Conservation (phyloP, 1,140 invertebrate species). For the Scaptomyza pallida region DNA sequence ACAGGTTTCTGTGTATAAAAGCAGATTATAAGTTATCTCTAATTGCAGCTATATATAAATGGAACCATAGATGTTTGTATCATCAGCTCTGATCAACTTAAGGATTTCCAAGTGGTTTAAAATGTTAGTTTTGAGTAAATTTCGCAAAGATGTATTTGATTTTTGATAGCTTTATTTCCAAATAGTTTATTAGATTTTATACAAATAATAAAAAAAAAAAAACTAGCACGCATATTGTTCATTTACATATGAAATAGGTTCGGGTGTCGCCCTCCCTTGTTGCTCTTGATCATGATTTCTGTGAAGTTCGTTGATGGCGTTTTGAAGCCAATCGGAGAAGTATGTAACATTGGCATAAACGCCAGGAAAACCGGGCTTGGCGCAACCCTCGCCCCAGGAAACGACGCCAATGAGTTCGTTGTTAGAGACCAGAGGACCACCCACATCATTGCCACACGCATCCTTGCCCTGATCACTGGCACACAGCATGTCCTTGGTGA, state of each 20-base stretch:
- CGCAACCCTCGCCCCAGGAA: constrained; percentile 85
- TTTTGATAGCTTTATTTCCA: not conserved
- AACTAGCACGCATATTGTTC: not conserved
- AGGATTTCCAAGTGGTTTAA: too few species aligned
- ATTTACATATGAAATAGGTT: not conserved
- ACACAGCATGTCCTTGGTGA: constrained; percentile 43
- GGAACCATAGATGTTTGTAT: too few species aligned
- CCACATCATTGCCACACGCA: constrained; percentile 28
- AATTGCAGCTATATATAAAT: too few species aligned
- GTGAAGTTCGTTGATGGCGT: not conserved
- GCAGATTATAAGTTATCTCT: too few species aligned
- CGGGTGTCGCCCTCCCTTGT: not conserved
- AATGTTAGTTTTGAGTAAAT: too few species aligned
- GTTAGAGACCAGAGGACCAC: constrained; percentile 30
- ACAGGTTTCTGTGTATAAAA: too few species aligned
- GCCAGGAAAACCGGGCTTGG: constrained; percentile 86
- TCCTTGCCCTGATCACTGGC: constrained; percentile 17
- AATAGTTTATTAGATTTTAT: not conserved
- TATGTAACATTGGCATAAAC: constrained; percentile 88
- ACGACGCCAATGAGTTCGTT: constrained; percentile 36
- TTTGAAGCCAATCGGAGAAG: not conserved
- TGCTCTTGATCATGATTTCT: not conserved
- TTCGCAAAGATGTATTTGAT: too few species aligned
- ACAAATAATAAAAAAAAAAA: not conserved
- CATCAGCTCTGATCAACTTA: too few species aligned